Evolutionary conservation across 2,797 vertebrate species (phyloP).

Genomic region (Varecia variegata): DNA sequence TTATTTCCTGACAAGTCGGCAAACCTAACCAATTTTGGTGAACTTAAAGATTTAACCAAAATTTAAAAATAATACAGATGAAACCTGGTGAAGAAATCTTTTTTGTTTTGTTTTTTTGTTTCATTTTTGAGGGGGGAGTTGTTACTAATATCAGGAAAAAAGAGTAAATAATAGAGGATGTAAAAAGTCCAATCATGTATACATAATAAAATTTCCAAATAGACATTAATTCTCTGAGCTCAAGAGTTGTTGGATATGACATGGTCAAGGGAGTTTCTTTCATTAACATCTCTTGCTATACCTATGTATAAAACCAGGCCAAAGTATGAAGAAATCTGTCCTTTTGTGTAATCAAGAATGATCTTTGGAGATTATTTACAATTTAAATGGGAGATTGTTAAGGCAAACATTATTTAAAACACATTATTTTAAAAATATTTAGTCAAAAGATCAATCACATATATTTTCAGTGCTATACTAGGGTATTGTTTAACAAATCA

Average conservation of each 20-base stretch:
- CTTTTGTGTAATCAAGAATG: neutral
- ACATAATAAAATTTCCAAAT: neutral
- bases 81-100: neutral
- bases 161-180: neutral
- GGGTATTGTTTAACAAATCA: neutral
- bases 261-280: neutral
- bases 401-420: neutral
- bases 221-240: neutral
- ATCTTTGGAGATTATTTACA: neutral
- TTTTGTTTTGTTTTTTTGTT: neutral
- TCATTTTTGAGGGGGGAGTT: neutral
- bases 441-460: neutral
- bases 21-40: neutral
- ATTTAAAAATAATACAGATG: neutral
- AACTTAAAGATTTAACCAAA: neutral
- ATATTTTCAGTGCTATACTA: neutral
- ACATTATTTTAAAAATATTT: neutral
- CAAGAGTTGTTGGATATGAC: neutral
- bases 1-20: neutral
- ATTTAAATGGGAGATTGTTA: neutral
- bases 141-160: neutral
- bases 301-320: neutral
- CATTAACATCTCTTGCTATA: neutral
- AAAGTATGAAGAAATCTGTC: neutral
- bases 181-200: neutral